These are phyloP conservation scores for Rugalucina vietnamica DNA, from an alignment of 2,888 invertebrate genomes.

Conservation along the genomic window DNA sequence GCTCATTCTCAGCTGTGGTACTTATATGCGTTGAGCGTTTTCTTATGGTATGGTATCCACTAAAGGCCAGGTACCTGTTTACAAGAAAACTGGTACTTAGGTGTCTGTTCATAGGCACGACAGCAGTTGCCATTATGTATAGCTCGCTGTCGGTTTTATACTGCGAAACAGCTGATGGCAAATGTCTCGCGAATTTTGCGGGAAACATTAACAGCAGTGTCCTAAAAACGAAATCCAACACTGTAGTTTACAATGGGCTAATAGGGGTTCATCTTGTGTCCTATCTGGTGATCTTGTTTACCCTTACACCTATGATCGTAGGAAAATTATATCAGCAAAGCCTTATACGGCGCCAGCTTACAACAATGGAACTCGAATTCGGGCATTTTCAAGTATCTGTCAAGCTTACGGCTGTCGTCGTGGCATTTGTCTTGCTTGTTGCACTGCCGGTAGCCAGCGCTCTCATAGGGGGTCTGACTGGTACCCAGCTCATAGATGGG, in stretches of 20 bases:
- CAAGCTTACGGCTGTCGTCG: slow-evolving; percentile 67
- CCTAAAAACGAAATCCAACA: too few relatives aligned
- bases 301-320: slow-evolving; percentile 61
- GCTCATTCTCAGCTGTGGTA: slow-evolving; percentile 66
- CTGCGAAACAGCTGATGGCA: slow-evolving; percentile 43
- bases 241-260: slow-evolving; percentile 47
- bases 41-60: slow-evolving; percentile 64
- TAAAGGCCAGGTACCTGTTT: slow-evolving; percentile 51
- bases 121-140: slow-evolving; percentile 36
- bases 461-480: slow-evolving; percentile 35
- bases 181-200: slow-evolving; percentile 26
- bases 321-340: slow-evolving; percentile 29
- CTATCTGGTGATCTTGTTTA: slow-evolving; percentile 58
- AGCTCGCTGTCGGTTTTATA: slow-evolving; percentile 59
- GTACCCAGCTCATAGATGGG: slow-evolving; percentile 61
- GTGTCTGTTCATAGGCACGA: background rate
- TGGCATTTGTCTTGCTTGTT: slow-evolving; percentile 68
- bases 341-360: slow-evolving; percentile 15
- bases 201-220: slow-evolving; percentile 5
- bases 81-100: slow-evolving; percentile 41
- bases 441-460: slow-evolving; percentile 60
- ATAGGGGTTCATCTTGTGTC: slow-evolving; percentile 51
- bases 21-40: slow-evolving; percentile 65
- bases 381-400: slow-evolving; percentile 57
- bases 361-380: too few relatives aligned